Percentiles rank a stretch among this genome's conserved stretches.
These are phyloP conservation scores for Ailurus styani DNA, from an alignment of 2,113 vertebrate genomes.

Conservation along the genomic window DNA sequence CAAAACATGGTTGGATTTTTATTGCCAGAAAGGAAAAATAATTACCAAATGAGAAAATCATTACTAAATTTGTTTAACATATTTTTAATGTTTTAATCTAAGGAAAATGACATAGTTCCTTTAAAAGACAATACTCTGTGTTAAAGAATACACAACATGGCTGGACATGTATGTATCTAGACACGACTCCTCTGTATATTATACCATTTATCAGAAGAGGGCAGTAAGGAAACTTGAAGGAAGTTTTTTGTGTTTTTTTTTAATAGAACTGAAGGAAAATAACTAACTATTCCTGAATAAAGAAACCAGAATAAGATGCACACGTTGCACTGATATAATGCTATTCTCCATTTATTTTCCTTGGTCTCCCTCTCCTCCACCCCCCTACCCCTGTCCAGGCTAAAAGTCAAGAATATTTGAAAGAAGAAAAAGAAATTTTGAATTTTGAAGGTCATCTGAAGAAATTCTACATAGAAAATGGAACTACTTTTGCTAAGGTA, in stretches of 20 bases:
- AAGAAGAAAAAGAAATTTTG: not conserved
- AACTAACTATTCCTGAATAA: not conserved
- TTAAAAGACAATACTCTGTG: not conserved
- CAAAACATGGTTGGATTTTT: not conserved
- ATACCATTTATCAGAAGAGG: not conserved
- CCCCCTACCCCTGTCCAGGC: not conserved
- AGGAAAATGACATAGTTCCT: not conserved
- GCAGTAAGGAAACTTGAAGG: not conserved
- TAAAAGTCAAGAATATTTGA: not conserved
- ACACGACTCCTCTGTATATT: not conserved
- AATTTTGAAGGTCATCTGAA: not conserved
- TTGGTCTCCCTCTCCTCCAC: not conserved
- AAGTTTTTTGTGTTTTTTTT: not conserved
- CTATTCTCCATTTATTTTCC: not conserved
- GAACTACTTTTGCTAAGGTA: not conserved
- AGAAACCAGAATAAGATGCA: not conserved
- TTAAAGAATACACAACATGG: not conserved
- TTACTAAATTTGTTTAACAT: not conserved
- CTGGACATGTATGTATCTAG: not conserved
- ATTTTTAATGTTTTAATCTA: not conserved
- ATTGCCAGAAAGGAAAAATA: not conserved
- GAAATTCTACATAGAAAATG: not conserved
- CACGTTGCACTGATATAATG: not conserved
- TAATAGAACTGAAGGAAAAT: not conserved
- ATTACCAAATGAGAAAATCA: not conserved